Base-by-base conservation (phyloP, 2,797 vertebrate species). In the Tolypeutes matacus region DNA sequence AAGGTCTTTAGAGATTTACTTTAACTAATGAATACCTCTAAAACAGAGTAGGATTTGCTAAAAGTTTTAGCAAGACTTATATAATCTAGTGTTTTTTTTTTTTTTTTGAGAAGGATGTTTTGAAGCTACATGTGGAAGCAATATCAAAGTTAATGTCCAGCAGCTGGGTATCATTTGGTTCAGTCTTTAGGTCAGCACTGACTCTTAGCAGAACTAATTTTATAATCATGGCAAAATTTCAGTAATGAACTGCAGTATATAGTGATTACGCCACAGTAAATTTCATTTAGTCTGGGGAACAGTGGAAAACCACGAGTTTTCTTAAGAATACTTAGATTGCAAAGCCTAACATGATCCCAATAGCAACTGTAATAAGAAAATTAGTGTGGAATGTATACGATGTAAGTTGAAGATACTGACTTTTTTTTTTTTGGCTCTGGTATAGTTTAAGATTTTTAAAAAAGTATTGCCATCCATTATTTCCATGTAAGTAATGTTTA, bases 91-190 rank as follows among this genome's bases (percentile, higher is more conserved):
- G 88, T 95, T 96, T 15, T 86, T 95, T 94, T 69, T 86, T 92
- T 81, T 67, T 70, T 46, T 83, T 10, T 5, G 60, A 92, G 83
- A 97, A 86, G 92, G 81, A 88, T 42, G 0, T 97, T 98, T 87
- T 93, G 93, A 96, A 97, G 83, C 94, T 97, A 94, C 97, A 97
- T 97, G 96, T 98, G 97, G 97, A 98, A 98, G 92, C 95, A 97
- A 85, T 98, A 97, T 84, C 70, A 72, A 78, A 89, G 94, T 96
- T 98, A 95, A 97, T 89, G 97, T 96, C 96, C 97, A 97, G 96
- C 97, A 98, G 94, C 96, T 98, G 96, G 93, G 88, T 76, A 93
- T 87, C 64, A 89, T 97, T 97, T 96, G 53, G 97, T 94, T 70
- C 70, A 94, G 84, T 75, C 96, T 96, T 75, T 64, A 96, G 97